Evolutionary conservation across 2,888 invertebrate genomes (phyloP), one percentile per base, ranked within the genome.

Genomic region (Leptothorax acervorum): DNA sequence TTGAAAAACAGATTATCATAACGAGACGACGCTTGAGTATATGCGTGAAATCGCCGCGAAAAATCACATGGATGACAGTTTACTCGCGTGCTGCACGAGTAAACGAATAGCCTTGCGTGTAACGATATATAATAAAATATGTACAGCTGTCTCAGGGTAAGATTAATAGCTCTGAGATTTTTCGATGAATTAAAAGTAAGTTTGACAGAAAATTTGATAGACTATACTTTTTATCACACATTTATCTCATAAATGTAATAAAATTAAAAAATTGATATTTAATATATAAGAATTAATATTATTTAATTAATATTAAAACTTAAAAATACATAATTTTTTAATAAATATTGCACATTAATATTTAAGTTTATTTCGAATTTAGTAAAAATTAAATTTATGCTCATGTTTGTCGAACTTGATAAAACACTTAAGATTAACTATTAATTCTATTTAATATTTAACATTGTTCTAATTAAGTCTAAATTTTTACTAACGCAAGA

Each of bases 41-140:
- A 79, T 48, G 48, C 79, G 12, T 79, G 23, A 79, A 79, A 79
- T 79, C 35, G 78, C 35, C 18, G 28, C 35, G 75, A 63, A 63
- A 62, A 63, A 63, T 76, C 76, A 28, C 60, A 18, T 0, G 4
- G 28, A 71, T 79, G 79, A 79, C 71, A 57, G 45, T 79, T 79
- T 73, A 51, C 39, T 71, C 11, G 60, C 79, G 42, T 78, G 76
- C 42, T 42, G 68, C 53, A 79, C 28, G 60, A 79, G 28, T 71
- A 62, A 79, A 48, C 23, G 23, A 57, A 71, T 63, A n/a, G 35
- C 18, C 31, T 79, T 9, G 45, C 78, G 35, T 60, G 48, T 71
- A 39, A 55, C 12, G 18, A 60, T 55, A 45, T 51, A 42, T 57
- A 35, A 55, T 66, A 48, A 57, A 62, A 48, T 0, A 23, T 6